phyloP scores from a whole-genome alignment of 2,113 vertebrate species.

The Microcebus tavaratra region DNA sequence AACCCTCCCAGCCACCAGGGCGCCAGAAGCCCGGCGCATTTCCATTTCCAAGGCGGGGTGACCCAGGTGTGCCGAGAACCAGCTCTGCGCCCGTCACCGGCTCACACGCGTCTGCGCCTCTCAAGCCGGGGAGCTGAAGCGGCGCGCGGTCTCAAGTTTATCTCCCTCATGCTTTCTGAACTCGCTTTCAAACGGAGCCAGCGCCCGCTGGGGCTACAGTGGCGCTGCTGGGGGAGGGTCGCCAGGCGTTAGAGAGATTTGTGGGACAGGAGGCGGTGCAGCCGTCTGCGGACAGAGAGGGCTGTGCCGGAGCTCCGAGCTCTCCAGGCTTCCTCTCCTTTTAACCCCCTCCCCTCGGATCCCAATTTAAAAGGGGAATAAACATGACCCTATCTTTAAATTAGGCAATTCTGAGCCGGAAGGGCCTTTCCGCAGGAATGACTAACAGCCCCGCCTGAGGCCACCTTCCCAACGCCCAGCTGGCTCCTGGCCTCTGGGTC shows the following conservation, averaged over 20 bases:
- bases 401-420: not conserved
- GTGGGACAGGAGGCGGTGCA: fast-evolving
- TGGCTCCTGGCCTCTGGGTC: too few relatives aligned
- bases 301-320: fast-evolving
- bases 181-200: not conserved
- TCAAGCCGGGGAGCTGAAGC: not conserved
- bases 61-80: not conserved
- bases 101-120: not conserved
- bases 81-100: fast-evolving
- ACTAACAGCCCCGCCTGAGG: not conserved
- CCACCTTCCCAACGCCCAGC: not conserved
- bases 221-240: fast-evolving
- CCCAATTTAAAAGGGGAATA: not conserved
- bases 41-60: not conserved
- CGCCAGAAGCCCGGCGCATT: fast-evolving
- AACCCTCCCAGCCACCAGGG: fast-evolving
- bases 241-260: not conserved
- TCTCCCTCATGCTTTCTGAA: not conserved
- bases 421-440: too few relatives aligned
- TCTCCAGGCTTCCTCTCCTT: too few relatives aligned
- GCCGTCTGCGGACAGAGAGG: fast-evolving
- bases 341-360: not conserved
- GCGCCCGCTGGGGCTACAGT: not conserved
- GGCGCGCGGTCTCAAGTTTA: not conserved
- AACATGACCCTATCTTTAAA: not conserved